Evolutionary conservation across 2,888 invertebrate genomes (phyloP).

Genomic region (Iphiclides podalirius): DNA sequence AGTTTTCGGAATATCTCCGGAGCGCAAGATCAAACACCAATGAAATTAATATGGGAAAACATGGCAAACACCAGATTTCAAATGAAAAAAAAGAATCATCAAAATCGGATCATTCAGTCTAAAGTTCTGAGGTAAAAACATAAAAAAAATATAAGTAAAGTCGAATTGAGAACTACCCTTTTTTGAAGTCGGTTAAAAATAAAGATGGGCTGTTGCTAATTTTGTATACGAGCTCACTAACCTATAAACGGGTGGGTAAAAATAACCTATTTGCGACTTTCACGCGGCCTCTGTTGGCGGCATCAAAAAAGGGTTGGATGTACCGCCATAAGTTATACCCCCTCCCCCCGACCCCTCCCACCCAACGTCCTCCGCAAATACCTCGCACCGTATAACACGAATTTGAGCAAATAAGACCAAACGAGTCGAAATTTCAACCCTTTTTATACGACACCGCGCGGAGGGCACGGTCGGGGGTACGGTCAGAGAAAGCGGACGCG

Average conservation of each 20-base stretch:
- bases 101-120: too few relatives aligned
- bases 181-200: too few relatives aligned
- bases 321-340: background rate
- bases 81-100: too few relatives aligned
- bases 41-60: too few relatives aligned
- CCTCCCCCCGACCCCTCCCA: background rate
- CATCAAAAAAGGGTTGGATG: constrained; percentile 2
- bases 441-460: constrained; percentile 25
- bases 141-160: too few relatives aligned
- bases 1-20: too few relatives aligned
- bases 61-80: too few relatives aligned
- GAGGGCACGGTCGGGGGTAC: background rate
- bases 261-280: constrained; percentile 1
- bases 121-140: too few relatives aligned
- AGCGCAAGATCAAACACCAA: too few relatives aligned
- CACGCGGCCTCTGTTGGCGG: background rate
- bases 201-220: too few relatives aligned
- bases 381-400: constrained; percentile 12
- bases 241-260: background rate
- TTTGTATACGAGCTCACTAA: too few relatives aligned
- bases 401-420: constrained; percentile 28
- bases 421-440: constrained; percentile 29
- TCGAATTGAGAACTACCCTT: too few relatives aligned
- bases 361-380: constrained; percentile 9
- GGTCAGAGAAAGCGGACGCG: constrained; percentile 2